These are phyloP conservation scores for Synaphobranchus kaupii DNA, from an alignment of 2,797 vertebrate genomes.

Conservation along the genomic window DNA sequence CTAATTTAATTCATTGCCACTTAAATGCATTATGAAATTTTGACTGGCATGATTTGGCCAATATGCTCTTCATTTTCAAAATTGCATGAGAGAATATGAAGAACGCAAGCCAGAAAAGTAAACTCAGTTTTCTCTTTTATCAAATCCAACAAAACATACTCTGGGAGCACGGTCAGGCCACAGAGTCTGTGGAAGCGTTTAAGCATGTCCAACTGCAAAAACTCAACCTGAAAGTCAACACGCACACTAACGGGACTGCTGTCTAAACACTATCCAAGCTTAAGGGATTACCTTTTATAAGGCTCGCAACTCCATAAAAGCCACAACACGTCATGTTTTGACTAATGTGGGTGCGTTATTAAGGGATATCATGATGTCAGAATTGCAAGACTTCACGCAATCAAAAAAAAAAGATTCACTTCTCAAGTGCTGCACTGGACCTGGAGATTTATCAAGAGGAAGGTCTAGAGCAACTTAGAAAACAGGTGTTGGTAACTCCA, in stretches of 20 bases:
- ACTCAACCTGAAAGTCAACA: conserved; percentile 32
- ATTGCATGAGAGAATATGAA: conserved; percentile 13
- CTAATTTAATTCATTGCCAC: conserved; percentile 33
- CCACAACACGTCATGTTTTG: conserved; percentile 48
- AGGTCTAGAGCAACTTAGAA: neutral
- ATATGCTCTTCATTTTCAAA: conserved; percentile 14
- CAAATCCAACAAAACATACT: conserved; percentile 28
- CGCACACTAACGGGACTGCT: conserved; percentile 30
- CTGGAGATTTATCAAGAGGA: neutral
- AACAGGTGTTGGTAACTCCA: conserved; percentile 1
- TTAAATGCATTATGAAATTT: conserved; percentile 42
- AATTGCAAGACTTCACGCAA: conserved; percentile 36
- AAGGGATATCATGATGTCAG: conserved; percentile 50
- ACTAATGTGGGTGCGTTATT: conserved; percentile 47
- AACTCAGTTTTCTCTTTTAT: conserved; percentile 23
- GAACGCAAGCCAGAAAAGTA: neutral
- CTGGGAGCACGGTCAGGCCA: conserved; percentile 7
- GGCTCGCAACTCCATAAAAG: conserved; percentile 47
- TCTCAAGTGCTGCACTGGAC: neutral
- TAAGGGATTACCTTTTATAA: conserved; percentile 53
- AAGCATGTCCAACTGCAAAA: conserved; percentile 34
- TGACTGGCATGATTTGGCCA: conserved; percentile 3
- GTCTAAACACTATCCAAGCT: conserved; percentile 47
- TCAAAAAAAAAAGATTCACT: conserved; percentile 19
- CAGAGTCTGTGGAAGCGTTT: conserved; percentile 47